These are phyloP conservation scores for Drosophila kuntzei DNA, from an alignment of 2,888 invertebrate genomes.

Conservation along the genomic window DNA sequence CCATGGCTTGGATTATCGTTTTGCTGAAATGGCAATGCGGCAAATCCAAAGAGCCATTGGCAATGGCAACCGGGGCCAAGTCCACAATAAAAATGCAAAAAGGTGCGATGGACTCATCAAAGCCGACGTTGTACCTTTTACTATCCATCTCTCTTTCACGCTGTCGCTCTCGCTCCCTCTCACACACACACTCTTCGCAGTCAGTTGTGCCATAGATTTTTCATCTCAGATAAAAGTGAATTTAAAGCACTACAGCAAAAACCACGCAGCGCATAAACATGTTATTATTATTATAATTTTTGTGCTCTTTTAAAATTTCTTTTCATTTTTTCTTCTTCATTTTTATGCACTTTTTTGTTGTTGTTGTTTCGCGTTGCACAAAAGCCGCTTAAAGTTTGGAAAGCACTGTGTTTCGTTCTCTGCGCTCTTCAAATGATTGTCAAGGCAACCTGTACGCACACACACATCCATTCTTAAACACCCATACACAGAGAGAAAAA, in stretches of 20 bases:
- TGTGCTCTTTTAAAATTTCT: background rate
- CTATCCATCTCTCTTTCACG: background rate
- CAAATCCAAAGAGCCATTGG: constrained; percentile 41
- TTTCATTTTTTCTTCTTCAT: background rate
- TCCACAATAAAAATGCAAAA: constrained; percentile 66
- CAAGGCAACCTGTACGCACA: constrained; percentile 50
- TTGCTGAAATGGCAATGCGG: constrained; percentile 53
- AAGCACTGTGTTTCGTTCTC: constrained; percentile 35
- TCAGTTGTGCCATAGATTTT: constrained; percentile 50
- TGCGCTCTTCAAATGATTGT: constrained; percentile 48
- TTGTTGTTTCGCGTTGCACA: constrained; percentile 42
- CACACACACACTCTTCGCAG: background rate
- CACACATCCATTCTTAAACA: constrained; percentile 13
- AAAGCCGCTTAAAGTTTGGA: constrained; percentile 71
- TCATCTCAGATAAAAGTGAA: constrained; percentile 66
- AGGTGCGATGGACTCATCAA: constrained; percentile 63
- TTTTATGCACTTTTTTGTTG: constrained; percentile 31
- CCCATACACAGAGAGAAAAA: constrained; percentile 9
- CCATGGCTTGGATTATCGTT: constrained; percentile 47
- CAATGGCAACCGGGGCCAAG: constrained; percentile 27
- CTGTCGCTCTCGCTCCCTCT: background rate
- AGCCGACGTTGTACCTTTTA: constrained; percentile 35
- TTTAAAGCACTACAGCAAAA: constrained; percentile 34
- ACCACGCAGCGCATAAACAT: constrained; percentile 17
- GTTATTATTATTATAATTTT: constrained; percentile 23